phyloP scores from a whole-genome alignment of 2,888 invertebrate genomes.

The Eupithecia abbreviata region DNA sequence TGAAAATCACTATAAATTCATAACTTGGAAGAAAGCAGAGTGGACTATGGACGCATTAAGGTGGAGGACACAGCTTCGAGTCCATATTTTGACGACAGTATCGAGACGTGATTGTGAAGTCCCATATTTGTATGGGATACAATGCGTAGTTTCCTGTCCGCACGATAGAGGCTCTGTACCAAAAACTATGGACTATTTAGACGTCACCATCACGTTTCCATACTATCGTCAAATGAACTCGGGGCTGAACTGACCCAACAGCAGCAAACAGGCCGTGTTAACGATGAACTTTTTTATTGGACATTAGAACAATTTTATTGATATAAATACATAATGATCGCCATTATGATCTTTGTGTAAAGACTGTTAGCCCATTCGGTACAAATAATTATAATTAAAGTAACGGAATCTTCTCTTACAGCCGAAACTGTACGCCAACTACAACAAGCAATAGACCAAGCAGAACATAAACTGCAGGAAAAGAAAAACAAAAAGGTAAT shows the following conservation, averaged over 20 bases:
- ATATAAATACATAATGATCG: background rate
- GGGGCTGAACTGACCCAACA: background rate
- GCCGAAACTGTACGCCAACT: slow-evolving; percentile 69
- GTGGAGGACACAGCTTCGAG: background rate
- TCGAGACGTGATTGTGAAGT: too few species aligned
- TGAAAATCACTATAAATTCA: background rate
- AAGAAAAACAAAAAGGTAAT: background rate
- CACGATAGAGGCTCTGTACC: too few species aligned
- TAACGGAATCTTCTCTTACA: slow-evolving; percentile 42
- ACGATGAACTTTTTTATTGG: background rate
- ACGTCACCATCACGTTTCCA: too few species aligned
- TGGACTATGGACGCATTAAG: background rate
- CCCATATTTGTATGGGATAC: too few species aligned
- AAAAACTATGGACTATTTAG: too few species aligned
- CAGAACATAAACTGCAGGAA: slow-evolving; percentile 55
- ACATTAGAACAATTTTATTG: background rate
- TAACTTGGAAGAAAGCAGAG: background rate
- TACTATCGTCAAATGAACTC: too few species aligned
- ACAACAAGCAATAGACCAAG: slow-evolving; percentile 65
- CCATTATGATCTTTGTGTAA: background rate
- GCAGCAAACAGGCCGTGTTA: background rate
- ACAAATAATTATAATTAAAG: background rate
- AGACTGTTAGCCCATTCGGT: background rate
- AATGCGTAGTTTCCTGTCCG: too few species aligned
- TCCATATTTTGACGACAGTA: too few species aligned